Conservation (phyloP, 2,888 invertebrate genomes). For the Tricholauxania praeusta region DNA sequence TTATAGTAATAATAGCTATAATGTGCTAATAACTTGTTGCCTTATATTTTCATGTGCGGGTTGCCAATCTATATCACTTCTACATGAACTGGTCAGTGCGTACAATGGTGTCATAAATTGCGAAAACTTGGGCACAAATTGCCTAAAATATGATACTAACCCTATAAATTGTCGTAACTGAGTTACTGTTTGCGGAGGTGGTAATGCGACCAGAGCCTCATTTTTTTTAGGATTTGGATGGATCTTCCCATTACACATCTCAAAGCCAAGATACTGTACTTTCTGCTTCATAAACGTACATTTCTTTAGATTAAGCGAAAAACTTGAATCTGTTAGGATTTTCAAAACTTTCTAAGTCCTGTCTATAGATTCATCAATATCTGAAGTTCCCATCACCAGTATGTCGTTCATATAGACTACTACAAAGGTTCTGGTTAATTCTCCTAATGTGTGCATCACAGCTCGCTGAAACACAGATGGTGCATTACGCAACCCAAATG, state of each 20-base stretch:
- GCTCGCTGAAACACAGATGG: conserved; percentile 30
- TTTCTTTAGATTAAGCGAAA: no score
- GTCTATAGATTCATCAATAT: not conserved
- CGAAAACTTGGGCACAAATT: no score
- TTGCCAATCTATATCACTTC: no score
- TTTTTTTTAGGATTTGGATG: not conserved
- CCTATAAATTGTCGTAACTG: no score
- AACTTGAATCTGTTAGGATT: not conserved
- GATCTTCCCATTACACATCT: not conserved
- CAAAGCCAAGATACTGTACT: not conserved
- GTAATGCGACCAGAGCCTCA: no score
- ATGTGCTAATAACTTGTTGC: no score
- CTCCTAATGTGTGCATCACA: conserved; percentile 33
- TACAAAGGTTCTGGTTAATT: conserved; percentile 33
- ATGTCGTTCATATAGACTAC: conserved; percentile 40
- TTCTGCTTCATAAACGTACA: not conserved
- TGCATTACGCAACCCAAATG: conserved; percentile 38
- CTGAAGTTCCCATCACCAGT: conserved; percentile 17
- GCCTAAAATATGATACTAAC: no score
- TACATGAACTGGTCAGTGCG: no score
- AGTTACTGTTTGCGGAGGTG: no score
- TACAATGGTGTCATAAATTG: no score
- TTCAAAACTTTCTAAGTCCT: not conserved
- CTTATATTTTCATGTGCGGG: no score
- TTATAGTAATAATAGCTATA: no score